Conservation (phyloP, 2,888 invertebrate genomes). For the Plagodis pulveraria region DNA sequence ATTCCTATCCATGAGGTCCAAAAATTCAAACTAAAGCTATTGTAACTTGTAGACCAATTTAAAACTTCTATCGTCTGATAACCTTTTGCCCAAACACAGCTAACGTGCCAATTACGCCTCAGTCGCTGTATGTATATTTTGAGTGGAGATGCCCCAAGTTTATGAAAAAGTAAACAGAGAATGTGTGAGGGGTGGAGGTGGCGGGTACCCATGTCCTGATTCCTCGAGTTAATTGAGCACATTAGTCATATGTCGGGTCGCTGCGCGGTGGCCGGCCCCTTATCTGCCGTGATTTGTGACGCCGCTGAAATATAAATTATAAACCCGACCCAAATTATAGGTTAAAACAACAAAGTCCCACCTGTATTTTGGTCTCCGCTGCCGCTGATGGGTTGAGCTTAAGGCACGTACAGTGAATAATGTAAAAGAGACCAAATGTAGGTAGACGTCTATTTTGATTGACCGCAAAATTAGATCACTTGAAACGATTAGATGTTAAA, state of each 20-base stretch:
- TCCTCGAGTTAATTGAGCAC: conserved; percentile 72
- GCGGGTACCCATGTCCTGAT: conserved; percentile 44
- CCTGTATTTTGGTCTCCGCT: conserved; percentile 42
- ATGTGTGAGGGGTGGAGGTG: conserved; percentile 34
- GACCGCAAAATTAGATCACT: no score
- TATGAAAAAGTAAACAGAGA: conserved; percentile 69
- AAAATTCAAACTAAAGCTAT: conserved; percentile 13
- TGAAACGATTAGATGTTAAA: background rate
- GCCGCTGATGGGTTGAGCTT: conserved; percentile 31
- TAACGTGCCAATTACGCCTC: conserved; percentile 19
- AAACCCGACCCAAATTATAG: conserved; percentile 55
- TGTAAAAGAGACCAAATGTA: background rate
- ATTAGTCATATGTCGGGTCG: conserved; percentile 72
- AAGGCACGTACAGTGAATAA: conserved; percentile 12
- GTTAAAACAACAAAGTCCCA: conserved; percentile 49
- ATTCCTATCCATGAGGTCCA: conserved; percentile 5
- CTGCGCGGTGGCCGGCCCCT: conserved; percentile 55
- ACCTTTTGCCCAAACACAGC: conserved; percentile 21
- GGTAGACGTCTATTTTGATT: no score
- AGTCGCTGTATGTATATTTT: conserved; percentile 53
- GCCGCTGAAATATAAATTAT: conserved; percentile 68
- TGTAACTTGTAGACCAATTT: conserved; percentile 24
- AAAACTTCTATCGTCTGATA: conserved; percentile 20
- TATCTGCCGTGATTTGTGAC: conserved; percentile 77
- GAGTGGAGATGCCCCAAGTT: conserved; percentile 55